Percentiles rank a stretch among this genome's conserved stretches.
These are phyloP conservation scores for Lagopus muta DNA, from an alignment of 2,113 vertebrate species.

Conservation along the genomic window DNA sequence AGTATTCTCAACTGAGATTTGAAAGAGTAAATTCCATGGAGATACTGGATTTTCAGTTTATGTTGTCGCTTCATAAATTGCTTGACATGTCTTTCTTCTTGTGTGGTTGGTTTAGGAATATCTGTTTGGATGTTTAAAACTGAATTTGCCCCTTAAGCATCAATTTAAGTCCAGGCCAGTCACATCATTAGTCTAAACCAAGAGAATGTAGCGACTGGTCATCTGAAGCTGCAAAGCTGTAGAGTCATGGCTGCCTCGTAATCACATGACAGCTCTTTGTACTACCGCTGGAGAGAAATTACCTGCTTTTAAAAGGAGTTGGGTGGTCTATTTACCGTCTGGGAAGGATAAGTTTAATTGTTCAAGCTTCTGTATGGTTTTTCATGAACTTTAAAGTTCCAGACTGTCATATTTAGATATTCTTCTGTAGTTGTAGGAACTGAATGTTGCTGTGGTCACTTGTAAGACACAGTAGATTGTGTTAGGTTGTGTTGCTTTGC, in stretches of 20 bases:
- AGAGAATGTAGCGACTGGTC: not conserved
- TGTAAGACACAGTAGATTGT: rapidly evolving
- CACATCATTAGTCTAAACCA: not conserved
- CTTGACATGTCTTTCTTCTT: not conserved
- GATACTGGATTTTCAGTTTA: not conserved
- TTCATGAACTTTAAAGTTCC: not conserved
- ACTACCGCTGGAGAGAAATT: not conserved
- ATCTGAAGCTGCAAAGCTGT: not conserved
- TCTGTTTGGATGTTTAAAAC: not conserved
- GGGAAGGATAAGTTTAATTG: not conserved
- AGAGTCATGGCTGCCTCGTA: not conserved
- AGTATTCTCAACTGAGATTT: not conserved
- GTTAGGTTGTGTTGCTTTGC: not conserved
- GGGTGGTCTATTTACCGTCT: not conserved
- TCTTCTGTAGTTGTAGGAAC: not conserved
- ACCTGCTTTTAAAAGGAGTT: not conserved
- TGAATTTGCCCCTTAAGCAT: not conserved
- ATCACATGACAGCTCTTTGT: not conserved
- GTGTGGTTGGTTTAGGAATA: not conserved
- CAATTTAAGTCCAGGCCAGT: not conserved
- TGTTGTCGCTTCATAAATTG: not conserved
- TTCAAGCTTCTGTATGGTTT: not conserved
- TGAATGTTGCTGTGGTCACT: not conserved
- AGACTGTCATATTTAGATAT: not conserved
- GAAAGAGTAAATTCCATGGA: not conserved